Evolutionary conservation across 2,888 invertebrate genomes (phyloP).

Genomic region (Oegoconia quadripuncta): DNA sequence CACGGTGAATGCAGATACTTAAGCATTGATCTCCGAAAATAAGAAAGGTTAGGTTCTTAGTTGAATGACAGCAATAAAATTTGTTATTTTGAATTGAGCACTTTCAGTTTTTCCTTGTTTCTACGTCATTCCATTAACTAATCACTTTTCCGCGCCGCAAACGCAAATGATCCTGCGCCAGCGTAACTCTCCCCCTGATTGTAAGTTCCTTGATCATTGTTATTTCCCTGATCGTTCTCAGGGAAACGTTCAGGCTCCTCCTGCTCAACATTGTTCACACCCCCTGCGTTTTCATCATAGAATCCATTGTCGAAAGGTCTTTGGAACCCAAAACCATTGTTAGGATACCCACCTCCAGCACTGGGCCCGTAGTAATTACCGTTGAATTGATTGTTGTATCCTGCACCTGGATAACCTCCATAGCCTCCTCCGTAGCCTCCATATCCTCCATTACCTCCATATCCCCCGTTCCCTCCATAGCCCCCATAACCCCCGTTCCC

Average conservation of each 20-base stretch:
- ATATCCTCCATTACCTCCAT: constrained; percentile 28
- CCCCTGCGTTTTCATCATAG: constrained; percentile 33
- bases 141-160: constrained; percentile 18
- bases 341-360: constrained; percentile 33
- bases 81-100: too few relatives aligned
- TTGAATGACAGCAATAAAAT: too few relatives aligned
- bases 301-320: constrained; percentile 35
- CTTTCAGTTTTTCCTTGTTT: too few relatives aligned
- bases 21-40: too few relatives aligned
- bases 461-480: constrained; percentile 18
- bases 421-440: constrained; percentile 32
- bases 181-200: constrained; percentile 12
- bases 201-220: constrained; percentile 1
- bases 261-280: constrained; percentile 24
- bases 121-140: neutral
- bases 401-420: constrained; percentile 43
- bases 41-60: too few relatives aligned
- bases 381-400: constrained; percentile 60
- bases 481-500: constrained; percentile 18
- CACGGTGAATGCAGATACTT: too few relatives aligned
- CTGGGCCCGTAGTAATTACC: constrained; percentile 56
- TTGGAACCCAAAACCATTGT: constrained; percentile 29
- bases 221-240: constrained; percentile 6
- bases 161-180: constrained; percentile 21
- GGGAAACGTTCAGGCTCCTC: constrained; percentile 18